Evolutionary conservation across 2,113 vertebrate species (phyloP).

Genomic region (Megaleporinus macrocephalus): DNA sequence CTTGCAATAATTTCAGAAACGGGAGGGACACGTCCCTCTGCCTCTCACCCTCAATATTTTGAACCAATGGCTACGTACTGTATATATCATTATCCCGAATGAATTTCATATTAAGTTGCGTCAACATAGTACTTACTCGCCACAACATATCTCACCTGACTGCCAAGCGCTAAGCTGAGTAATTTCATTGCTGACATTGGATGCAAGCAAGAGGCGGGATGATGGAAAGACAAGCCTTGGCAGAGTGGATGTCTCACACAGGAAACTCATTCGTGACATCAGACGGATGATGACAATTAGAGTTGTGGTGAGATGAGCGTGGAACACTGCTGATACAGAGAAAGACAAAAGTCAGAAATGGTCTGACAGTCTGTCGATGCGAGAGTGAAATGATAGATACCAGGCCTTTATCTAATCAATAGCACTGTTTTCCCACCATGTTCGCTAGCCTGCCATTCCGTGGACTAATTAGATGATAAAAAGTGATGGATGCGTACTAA

Average conservation of each 20-base stretch:
- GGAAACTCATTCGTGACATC: conserved; percentile 44
- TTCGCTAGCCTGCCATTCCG: conserved; percentile 88
- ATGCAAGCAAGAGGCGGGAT: conserved; percentile 13
- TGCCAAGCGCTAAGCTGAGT: neutral
- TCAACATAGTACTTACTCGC: conserved; percentile 10
- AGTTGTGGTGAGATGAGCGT: conserved; percentile 40
- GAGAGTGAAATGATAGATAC: conserved; percentile 89
- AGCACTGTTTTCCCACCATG: conserved; percentile 79
- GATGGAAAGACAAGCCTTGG: conserved; percentile 13
- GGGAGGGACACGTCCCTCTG: too few relatives aligned
- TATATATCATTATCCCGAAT: neutral
- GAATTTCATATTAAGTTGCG: conserved; percentile 11
- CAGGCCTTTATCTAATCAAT: conserved; percentile 90
- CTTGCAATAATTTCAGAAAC: too few relatives aligned
- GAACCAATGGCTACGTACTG: neutral
- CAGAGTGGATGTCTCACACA: conserved; percentile 28
- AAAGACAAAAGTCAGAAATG: conserved; percentile 65
- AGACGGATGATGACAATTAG: conserved; percentile 48
- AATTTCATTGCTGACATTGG: neutral
- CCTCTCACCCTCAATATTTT: neutral
- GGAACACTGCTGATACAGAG: conserved; percentile 67
- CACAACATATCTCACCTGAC: conserved; percentile 1
- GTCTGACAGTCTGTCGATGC: conserved; percentile 63
- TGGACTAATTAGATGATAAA: conserved; percentile 98
- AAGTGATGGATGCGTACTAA: conserved; percentile 97